Evolutionary conservation across 2,113 vertebrate genomes (phyloP), one percentile per base, ranked within the genome.

Genomic region (Jaculus jaculus): DNA sequence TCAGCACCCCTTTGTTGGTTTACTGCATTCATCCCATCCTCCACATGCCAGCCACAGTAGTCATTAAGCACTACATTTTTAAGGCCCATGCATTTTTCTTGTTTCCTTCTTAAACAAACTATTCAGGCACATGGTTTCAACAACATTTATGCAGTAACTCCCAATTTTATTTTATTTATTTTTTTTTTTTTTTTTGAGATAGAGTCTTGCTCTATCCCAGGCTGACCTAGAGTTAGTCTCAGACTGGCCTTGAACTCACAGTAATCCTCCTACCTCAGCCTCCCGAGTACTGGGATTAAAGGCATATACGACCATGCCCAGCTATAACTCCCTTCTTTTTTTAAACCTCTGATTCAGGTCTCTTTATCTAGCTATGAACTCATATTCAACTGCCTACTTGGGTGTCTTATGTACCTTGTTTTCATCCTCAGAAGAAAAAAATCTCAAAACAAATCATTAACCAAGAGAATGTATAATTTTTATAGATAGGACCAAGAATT

Each of bases 31-130:
- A 18, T 15, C 75, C 18, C 5, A 39, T 34, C 34, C 20, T 71
- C 69, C 13, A 20, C 39, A 84, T 9, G 20, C 18, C 32, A 12
- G 23, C 9, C 34, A 79, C 6, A 9, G 39, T 15, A 39, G 4
- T 37, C 21, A 60, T 30, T 65, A 78, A 74, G 21, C 47, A 72
- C 37, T 60, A 80, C 28, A 80, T 26, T 85, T n/a, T 90, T 78
- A 75, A 95, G 20, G 23, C 23, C 32, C 60, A 75, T 86, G 28
- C 32, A 54, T 66, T 71, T 75, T 85, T 73, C 37, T 23, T 65
- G 21, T 26, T 92, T 94, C 75, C 75, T 92, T 28, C 65, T 80
- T 34, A 74, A 24, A 66, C 75, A 96, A 89, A 84, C 18, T 26
- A 79, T 51, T 15, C 65, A 73, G 20, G 66, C 1, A 12, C 47